These are phyloP conservation scores for Tenualosa thibaudeaui DNA, from an alignment of 2,797 vertebrate species.

Conservation along the genomic window DNA sequence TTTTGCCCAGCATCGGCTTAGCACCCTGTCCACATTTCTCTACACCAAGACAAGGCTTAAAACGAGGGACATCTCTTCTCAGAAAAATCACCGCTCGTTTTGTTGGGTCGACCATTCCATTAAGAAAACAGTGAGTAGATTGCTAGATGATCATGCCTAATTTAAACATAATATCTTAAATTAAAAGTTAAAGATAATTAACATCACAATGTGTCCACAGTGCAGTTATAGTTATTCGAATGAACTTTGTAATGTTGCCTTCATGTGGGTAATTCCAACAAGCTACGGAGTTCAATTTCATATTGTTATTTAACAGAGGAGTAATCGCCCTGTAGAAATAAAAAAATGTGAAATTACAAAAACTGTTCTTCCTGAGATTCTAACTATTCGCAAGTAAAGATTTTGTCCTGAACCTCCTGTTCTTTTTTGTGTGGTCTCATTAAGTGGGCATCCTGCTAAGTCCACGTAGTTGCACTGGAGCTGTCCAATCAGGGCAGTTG, in stretches of 20 bases:
- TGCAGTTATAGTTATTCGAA: not conserved
- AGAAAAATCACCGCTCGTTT: not conserved
- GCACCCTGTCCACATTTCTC: conserved; percentile 34
- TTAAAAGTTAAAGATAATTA: not conserved
- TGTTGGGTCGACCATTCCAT: not conserved
- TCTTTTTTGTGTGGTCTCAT: conserved; percentile 90
- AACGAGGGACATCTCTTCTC: conserved; percentile 24
- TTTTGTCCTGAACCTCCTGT: conserved; percentile 73
- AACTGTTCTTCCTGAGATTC: conserved; percentile 53
- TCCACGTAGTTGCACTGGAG: conserved; percentile 88
- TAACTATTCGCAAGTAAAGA: conserved; percentile 64
- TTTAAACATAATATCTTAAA: conserved; percentile 26
- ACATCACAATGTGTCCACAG: not conserved
- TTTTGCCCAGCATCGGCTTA: conserved; percentile 38
- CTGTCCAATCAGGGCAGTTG: conserved; percentile 96
- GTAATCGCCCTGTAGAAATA: not conserved
- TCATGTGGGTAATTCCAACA: not conserved
- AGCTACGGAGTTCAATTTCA: not conserved
- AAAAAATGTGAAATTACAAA: not conserved
- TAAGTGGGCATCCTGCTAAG: conserved; percentile 97
- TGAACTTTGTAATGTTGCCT: not conserved
- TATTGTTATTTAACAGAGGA: not conserved
- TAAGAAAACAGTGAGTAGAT: conserved; percentile 18
- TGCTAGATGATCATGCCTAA: not conserved
- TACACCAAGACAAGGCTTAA: conserved; percentile 28